A percentile compares a stretch with the other conserved stretches of the same genome.
phyloP scores from a whole-genome alignment of 2,113 vertebrate genomes.

The Mirounga angustirostris region DNA sequence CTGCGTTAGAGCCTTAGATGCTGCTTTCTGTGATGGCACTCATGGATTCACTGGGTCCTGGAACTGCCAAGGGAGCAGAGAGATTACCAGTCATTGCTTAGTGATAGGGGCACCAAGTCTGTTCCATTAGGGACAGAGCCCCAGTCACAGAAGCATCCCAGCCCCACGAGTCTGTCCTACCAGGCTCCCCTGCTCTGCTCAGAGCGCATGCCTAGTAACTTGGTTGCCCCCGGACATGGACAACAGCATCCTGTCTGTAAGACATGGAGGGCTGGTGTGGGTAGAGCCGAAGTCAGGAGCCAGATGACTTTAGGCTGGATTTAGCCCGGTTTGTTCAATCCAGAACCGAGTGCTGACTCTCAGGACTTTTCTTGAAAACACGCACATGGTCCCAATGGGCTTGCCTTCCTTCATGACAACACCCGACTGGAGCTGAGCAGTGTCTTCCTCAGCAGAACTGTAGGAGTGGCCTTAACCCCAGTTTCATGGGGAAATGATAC shows the following conservation, averaged over 20 bases:
- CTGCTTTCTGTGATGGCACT: not conserved
- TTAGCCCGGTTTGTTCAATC: not conserved
- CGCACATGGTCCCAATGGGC: accelerated
- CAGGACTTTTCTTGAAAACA: not conserved
- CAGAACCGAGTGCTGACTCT: not conserved
- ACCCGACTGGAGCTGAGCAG: accelerated
- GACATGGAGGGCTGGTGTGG: too few relatives aligned
- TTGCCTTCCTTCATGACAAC: not conserved
- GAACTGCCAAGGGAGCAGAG: not conserved
- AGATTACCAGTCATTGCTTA: not conserved
- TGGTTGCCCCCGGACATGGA: accelerated
- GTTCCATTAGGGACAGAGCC: not conserved
- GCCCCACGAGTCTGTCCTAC: not conserved
- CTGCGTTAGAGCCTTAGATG: not conserved
- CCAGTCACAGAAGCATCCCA: not conserved
- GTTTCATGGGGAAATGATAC: not conserved
- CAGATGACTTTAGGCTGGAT: not conserved
- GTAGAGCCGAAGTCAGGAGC: not conserved
- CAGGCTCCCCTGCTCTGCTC: not conserved
- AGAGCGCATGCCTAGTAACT: not conserved
- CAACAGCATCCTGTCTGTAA: not conserved
- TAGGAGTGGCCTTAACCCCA: not conserved
- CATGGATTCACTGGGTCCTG: not conserved
- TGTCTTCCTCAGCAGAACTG: not conserved
- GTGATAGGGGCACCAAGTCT: not conserved